A percentile compares a stretch with the other conserved stretches of the same genome.
These are phyloP conservation scores for Therioaphis trifolii DNA, from an alignment of 2,888 invertebrate species.

Conservation along the genomic window DNA sequence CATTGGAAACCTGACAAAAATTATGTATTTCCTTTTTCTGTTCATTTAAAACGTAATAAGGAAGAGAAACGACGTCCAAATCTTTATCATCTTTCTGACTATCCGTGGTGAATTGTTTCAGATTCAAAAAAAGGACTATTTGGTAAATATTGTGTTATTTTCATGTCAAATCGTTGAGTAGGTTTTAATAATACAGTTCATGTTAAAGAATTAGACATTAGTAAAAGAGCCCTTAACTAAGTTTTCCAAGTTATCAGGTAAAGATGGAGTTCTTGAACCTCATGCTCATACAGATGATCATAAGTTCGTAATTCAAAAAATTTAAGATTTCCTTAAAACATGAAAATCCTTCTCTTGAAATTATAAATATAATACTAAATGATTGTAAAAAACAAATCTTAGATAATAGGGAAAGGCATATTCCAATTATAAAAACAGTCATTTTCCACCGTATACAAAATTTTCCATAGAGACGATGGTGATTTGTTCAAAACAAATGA, in stretches of 20 bases:
- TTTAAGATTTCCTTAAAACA: conserved; percentile 7
- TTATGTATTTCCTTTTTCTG: conserved; percentile 11
- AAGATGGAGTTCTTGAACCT: conserved; percentile 60
- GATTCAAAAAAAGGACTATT: not conserved
- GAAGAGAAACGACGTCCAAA: not conserved
- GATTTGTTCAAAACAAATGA: conserved; percentile 25
- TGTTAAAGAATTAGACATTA: conserved; percentile 64
- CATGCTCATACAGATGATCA: conserved; percentile 6
- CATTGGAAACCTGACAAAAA: conserved; percentile 11
- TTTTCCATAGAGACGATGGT: conserved; percentile 64
- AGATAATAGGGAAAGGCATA: conserved; percentile 24
- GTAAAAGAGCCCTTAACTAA: conserved; percentile 64
- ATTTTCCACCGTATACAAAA: conserved; percentile 1
- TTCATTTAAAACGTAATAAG: conserved; percentile 4
- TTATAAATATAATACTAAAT: conserved; percentile 4
- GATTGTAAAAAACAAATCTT: conserved; percentile 2
- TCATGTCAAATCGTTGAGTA: conserved; percentile 59
- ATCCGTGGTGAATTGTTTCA: conserved; percentile 18
- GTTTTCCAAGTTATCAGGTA: conserved; percentile 65
- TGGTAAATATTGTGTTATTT: conserved; percentile 53
- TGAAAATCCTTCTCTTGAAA: not conserved
- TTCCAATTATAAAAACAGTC: conserved; percentile 11
- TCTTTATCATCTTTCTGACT: not conserved
- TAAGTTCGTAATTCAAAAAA: conserved; percentile 16
- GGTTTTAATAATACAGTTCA: conserved; percentile 57